Conservation (phyloP, 1,140 invertebrate species). For the Periplaneta americana region DNA sequence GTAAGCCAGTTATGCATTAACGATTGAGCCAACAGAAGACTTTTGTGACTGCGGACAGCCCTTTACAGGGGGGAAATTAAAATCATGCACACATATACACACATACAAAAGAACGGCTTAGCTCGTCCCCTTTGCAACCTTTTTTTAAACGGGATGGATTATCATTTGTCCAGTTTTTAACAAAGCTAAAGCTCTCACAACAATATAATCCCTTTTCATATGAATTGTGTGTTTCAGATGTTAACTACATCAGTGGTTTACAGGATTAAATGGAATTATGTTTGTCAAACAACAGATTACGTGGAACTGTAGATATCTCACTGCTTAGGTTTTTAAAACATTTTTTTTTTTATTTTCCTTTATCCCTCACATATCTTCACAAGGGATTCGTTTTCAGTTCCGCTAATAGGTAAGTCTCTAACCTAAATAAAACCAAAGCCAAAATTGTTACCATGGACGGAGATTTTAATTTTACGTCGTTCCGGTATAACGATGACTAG, state of each 20-base stretch:
- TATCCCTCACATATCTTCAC: too few species aligned
- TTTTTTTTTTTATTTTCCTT: not conserved
- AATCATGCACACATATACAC: not conserved
- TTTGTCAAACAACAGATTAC: not conserved
- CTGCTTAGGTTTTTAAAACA: not conserved
- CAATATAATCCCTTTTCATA: not conserved
- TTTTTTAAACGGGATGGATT: not conserved
- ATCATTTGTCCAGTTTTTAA: not conserved
- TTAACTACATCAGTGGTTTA: not conserved
- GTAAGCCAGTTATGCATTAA: not conserved
- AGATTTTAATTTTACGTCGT: too few species aligned
- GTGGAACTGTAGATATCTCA: not conserved
- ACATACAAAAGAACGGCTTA: not conserved
- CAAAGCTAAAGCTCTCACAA: not conserved
- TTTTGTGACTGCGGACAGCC: not conserved
- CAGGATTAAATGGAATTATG: not conserved
- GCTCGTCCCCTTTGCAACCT: not conserved
- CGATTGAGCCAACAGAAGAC: not conserved
- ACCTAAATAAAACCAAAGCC: too few species aligned
- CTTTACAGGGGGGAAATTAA: not conserved
- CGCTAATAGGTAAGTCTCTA: too few species aligned
- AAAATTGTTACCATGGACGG: too few species aligned
- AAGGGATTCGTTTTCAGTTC: too few species aligned
- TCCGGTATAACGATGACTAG: too few species aligned
- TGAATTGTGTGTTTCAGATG: not conserved